Percentiles rank a stretch among this genome's conserved stretches.
Evolutionary conservation across 2,888 invertebrate genomes (phyloP).

Genomic region (Piscicola geometra): DNA sequence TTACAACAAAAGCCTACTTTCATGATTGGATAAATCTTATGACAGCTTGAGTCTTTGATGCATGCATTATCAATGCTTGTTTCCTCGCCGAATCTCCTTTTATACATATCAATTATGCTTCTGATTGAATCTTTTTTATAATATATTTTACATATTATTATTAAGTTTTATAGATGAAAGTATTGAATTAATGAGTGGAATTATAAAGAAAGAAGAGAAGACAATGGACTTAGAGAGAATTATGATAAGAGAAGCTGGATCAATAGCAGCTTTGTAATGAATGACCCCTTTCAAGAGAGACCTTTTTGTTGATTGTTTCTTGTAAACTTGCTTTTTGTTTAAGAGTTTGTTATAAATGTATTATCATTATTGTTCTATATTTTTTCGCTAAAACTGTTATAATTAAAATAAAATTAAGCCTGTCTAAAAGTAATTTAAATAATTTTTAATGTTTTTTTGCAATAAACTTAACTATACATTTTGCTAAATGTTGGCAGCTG

Average conservation of each 20-base stretch:
- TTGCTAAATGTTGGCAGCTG: too few relatives aligned
- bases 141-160: not conserved
- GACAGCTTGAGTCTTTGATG: not conserved
- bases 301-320: constrained; percentile 13
- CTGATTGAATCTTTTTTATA: not conserved
- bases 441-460: too few relatives aligned
- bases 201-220: not conserved
- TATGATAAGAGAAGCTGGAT: not conserved
- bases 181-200: not conserved
- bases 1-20: not conserved
- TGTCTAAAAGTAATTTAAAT: too few relatives aligned
- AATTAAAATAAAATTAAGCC: too few relatives aligned
- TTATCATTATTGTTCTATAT: too few relatives aligned
- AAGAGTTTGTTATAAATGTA: too few relatives aligned
- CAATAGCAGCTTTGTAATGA: not conserved
- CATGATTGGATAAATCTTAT: not conserved
- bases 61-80: not conserved
- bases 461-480: too few relatives aligned
- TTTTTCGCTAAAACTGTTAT: too few relatives aligned
- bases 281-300: not conserved
- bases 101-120: not conserved
- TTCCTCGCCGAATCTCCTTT: too few relatives aligned
- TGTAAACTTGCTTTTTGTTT: too few relatives aligned
- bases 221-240: not conserved
- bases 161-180: constrained; percentile 3